These are phyloP conservation scores for Colletes collaris DNA, from an alignment of 2,888 invertebrate species.

Conservation along the genomic window DNA sequence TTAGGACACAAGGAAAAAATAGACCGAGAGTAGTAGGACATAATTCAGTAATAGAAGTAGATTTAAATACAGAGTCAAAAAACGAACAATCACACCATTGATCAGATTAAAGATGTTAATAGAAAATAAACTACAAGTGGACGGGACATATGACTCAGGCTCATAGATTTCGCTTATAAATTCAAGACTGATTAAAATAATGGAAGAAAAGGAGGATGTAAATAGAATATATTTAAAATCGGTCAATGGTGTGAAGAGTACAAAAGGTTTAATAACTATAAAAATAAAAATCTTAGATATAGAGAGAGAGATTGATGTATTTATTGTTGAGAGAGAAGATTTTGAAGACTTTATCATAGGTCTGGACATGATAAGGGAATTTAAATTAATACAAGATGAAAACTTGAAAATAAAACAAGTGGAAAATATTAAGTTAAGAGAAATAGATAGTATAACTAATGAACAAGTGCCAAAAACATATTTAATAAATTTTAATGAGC, in stretches of 20 bases:
- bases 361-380: not conserved
- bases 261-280: conserved; percentile 7
- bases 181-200: not conserved
- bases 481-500: not conserved
- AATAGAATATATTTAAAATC: not conserved
- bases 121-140: not conserved
- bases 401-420: not conserved
- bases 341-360: not conserved
- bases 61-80: conserved; percentile 1
- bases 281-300: conserved; percentile 21
- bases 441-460: not conserved
- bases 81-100: conserved; percentile 1
- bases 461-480: not conserved
- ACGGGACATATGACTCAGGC: not conserved
- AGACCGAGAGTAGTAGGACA: not conserved
- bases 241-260: not conserved
- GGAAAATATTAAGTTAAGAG: not conserved
- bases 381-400: not conserved
- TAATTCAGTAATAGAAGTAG: not conserved
- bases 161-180: not conserved
- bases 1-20: not conserved
- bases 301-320: conserved; percentile 1
- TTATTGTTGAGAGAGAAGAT: not conserved
- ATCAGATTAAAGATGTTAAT: not conserved
- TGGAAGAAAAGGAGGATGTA: not conserved